Evolutionary conservation across 2,888 invertebrate genomes (phyloP).

Genomic region (Tribolium freemani): DNA sequence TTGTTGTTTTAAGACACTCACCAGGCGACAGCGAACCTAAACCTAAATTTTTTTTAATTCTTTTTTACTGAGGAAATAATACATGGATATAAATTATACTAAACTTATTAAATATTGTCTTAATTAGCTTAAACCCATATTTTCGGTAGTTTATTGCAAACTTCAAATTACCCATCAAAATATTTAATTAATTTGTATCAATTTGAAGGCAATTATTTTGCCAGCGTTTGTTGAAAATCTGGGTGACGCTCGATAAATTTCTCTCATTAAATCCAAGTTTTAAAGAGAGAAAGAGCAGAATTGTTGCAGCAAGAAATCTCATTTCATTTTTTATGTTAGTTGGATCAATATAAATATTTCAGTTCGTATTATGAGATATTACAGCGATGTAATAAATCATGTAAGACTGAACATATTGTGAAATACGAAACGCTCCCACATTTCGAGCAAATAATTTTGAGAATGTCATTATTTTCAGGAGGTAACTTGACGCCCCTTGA

Average conservation of each 20-base stretch:
- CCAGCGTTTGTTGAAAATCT: neutral
- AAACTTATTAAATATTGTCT: too few relatives aligned
- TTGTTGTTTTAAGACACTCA: neutral
- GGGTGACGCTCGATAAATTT: constrained; percentile 16
- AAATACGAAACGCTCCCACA: constrained; percentile 5
- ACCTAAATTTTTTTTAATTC: neutral
- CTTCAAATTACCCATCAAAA: too few relatives aligned
- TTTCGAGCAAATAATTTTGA: constrained; percentile 8
- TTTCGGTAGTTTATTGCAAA: too few relatives aligned
- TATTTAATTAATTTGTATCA: too few relatives aligned
- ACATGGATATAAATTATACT: too few relatives aligned
- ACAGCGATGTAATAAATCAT: constrained; percentile 4
- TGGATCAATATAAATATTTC: neutral
- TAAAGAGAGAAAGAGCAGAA: constrained; percentile 1
- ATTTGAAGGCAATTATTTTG: constrained; percentile 19
- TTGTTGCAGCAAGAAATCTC: neutral
- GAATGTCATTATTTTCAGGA: neutral
- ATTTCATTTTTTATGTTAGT: constrained; percentile 1
- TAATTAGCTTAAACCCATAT: too few relatives aligned
- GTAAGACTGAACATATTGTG: constrained; percentile 2
- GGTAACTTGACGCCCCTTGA: constrained; percentile 2
- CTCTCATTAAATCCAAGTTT: constrained; percentile 14
- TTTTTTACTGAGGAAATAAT: neutral
- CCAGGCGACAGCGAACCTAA: neutral
- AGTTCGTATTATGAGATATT: too few relatives aligned